Evolutionary conservation across 2,113 vertebrate genomes (phyloP), one percentile per base, ranked within the genome.

Genomic region (Perca schrenkii): DNA sequence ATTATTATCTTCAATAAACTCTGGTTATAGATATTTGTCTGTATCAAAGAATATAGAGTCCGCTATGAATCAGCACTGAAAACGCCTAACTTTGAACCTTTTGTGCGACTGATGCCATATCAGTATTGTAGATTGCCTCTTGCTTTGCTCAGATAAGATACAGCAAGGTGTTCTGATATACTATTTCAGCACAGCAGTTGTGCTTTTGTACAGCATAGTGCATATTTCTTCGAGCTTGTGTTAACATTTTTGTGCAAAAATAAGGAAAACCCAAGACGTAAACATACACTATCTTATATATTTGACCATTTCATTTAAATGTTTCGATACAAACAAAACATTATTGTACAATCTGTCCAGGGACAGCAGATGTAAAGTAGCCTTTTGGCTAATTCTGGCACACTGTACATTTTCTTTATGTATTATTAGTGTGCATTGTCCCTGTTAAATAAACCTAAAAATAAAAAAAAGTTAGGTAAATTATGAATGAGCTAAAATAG

Each of bases 1-100:
- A 65, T 75, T 77, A 77, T 82, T 89, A 89, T 91, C 88, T 88
- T 83, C 62, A 82, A 65, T 73, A 82, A 88, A 88, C 56, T 84
- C 83, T 77, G 40, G 40, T 43, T 43, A 43, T 43, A 43, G 40
- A 43, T 25, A n/a, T 78, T 80, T 54, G 71, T 79, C 28, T 76
- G 69, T 53, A 83, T 82, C 67, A 82, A 73, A 82, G 66, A 66
- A 63, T 56, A 80, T 54, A 71, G 58, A 73, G 58, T 83, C 75
- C 8, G 68, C 77, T 57, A 54, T 84, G 86, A 90, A 91, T 92
- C 87, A 86, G 78, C 77, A 62, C 46, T 36, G 57, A 73, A 68
- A 31, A 68, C 6, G 36, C 52, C n/a, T 46, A 75, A 73, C 70
- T 79, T 80, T 84, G 49, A 86, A 81, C 65, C 76, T 86, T 40